Conservation (phyloP, 2,888 invertebrate species). For the Tuta absoluta region DNA sequence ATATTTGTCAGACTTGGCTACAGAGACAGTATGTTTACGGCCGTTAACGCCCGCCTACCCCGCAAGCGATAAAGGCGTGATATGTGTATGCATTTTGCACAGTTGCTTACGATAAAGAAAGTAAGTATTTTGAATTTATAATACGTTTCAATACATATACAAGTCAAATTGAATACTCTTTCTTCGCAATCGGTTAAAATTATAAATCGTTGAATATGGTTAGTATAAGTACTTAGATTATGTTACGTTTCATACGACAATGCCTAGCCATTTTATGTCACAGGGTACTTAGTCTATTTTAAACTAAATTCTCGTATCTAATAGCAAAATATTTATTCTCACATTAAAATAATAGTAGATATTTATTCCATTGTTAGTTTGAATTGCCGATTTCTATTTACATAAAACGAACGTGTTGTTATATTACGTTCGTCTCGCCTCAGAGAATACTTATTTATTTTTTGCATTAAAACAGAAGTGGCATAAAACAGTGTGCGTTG, state of each 20-base stretch:
- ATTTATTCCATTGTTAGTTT: constrained; percentile 11
- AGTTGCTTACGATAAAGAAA: too few species aligned
- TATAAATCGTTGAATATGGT: too few species aligned
- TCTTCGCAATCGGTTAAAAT: too few species aligned
- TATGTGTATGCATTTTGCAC: too few species aligned
- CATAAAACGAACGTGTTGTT: constrained; percentile 13
- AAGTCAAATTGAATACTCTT: too few species aligned
- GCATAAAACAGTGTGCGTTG: constrained; percentile 9
- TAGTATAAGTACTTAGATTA: too few species aligned
- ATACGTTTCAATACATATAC: too few species aligned
- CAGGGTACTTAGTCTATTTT: background rate
- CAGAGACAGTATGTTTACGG: too few species aligned
- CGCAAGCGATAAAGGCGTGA: too few species aligned
- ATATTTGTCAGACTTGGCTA: too few species aligned
- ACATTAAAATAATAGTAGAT: constrained; percentile 10
- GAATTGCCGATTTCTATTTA: constrained; percentile 15
- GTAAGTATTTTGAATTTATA: too few species aligned
- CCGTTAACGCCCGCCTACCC: too few species aligned
- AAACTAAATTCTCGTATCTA: background rate
- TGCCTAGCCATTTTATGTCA: background rate
- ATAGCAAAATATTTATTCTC: constrained; percentile 6
- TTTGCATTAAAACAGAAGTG: constrained; percentile 9
- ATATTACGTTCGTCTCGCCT: constrained; percentile 10
- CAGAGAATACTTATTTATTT: constrained; percentile 1
- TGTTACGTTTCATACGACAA: background rate